These are phyloP conservation scores for Miichthys miiuy DNA, from an alignment of 2,797 vertebrate species.

Conservation along the genomic window DNA sequence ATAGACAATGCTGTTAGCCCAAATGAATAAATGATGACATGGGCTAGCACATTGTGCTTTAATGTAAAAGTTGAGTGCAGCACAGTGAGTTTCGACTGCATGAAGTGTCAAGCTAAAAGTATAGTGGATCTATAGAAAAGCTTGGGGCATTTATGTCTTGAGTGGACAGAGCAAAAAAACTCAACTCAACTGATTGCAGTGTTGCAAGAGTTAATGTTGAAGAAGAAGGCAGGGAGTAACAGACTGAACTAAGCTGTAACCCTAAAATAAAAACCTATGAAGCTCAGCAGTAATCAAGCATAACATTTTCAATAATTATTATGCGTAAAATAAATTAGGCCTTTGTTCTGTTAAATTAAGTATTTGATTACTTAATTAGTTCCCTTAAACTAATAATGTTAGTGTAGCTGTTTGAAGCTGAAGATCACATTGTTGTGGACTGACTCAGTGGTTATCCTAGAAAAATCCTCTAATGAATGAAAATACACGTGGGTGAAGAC, in stretches of 20 bases:
- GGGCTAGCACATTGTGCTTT: slow-evolving; percentile 52
- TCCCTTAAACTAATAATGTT: slow-evolving; percentile 2
- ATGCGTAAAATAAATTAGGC: not conserved
- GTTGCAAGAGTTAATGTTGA: slow-evolving; percentile 9
- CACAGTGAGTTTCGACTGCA: slow-evolving; percentile 38
- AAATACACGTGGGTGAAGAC: slow-evolving; percentile 21
- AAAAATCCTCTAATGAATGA: slow-evolving; percentile 31
- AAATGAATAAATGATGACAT: slow-evolving; percentile 83
- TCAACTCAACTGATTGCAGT: not conserved
- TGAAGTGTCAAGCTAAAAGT: slow-evolving; percentile 52
- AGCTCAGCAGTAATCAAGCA: not conserved
- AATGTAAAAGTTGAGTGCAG: slow-evolving; percentile 74
- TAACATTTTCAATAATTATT: slow-evolving; percentile 4
- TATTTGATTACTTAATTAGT: slow-evolving; percentile 2
- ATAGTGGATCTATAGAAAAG: slow-evolving; percentile 17
- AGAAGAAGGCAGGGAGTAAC: slow-evolving; percentile 4
- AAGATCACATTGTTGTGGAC: not conserved
- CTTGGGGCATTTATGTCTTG: slow-evolving; percentile 23
- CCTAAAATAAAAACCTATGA: not conserved
- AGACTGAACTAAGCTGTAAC: not conserved
- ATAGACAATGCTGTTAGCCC: slow-evolving; percentile 68
- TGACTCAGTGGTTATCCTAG: slow-evolving; percentile 10
- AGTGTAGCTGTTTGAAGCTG: not conserved
- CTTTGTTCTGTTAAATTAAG: slow-evolving; percentile 5
- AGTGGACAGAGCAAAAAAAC: slow-evolving; percentile 12